phyloP scores from a whole-genome alignment of 2,888 invertebrate genomes.

The Macrophya annulata region DNA sequence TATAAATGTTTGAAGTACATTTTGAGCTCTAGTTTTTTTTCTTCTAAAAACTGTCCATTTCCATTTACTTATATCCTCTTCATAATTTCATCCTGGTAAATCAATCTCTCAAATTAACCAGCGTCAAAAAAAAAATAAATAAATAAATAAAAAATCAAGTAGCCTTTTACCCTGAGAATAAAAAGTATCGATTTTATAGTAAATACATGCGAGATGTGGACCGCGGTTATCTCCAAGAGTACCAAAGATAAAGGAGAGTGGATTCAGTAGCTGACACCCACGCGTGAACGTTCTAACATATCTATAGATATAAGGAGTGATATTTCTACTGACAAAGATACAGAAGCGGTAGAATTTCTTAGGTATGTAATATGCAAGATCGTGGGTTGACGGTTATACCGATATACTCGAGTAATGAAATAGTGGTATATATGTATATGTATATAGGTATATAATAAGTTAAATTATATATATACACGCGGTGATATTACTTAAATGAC shows the following conservation, averaged over 20 bases:
- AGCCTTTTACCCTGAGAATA: constrained; percentile 7
- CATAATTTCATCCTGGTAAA: neutral
- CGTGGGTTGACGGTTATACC: neutral
- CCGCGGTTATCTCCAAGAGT: constrained; percentile 49
- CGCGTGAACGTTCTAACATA: constrained; percentile 8
- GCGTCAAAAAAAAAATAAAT: too few species aligned
- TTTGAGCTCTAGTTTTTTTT: neutral
- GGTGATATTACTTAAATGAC: neutral
- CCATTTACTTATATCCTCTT: neutral
- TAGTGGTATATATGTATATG: too few species aligned
- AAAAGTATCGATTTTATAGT: neutral
- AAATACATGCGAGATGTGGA: constrained; percentile 24
- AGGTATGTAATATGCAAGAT: neutral
- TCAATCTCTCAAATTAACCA: neutral
- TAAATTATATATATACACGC: neutral
- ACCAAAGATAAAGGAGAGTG: constrained; percentile 49
- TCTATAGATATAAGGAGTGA: neutral
- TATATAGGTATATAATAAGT: neutral
- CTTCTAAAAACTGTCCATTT: too few species aligned
- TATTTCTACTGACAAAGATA: neutral
- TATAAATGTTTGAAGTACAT: neutral
- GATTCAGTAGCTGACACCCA: constrained; percentile 54
- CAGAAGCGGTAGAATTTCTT: constrained; percentile 15
- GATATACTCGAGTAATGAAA: neutral
- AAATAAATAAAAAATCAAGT: neutral